These are phyloP conservation scores for Bombus sylvicola DNA, from an alignment of 1,140 invertebrate species.

Conservation along the genomic window DNA sequence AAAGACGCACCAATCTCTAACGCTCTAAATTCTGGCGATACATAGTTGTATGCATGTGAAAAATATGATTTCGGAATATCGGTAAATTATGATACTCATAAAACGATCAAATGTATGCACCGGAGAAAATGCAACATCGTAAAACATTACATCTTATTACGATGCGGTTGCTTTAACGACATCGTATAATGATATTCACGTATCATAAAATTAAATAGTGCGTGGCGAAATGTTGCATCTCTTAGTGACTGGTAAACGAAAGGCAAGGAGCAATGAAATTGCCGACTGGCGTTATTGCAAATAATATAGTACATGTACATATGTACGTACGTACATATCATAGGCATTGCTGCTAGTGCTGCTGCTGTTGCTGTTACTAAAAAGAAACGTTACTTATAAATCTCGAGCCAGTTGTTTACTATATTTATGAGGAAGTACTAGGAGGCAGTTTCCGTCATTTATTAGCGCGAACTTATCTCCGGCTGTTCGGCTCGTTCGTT, in stretches of 20 bases:
- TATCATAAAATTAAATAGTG: conserved; percentile 34
- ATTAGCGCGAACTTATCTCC: conserved; percentile 57
- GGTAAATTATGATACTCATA: not conserved
- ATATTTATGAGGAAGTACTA: conserved; percentile 41
- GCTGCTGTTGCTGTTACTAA: not conserved
- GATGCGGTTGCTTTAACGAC: conserved; percentile 1
- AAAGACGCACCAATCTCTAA: not conserved
- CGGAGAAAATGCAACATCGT: conserved; percentile 6
- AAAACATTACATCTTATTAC: conserved; percentile 47
- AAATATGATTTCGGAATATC: not conserved
- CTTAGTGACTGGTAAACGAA: not conserved
- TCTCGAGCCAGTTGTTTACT: conserved; percentile 33
- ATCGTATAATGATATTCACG: conserved; percentile 10
- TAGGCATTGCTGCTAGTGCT: not conserved
- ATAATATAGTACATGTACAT: conserved; percentile 6
- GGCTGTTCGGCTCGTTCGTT: conserved; percentile 49
- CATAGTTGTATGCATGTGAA: not conserved
- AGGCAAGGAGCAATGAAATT: not conserved
- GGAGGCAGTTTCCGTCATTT: conserved; percentile 54
- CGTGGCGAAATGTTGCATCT: conserved; percentile 22
- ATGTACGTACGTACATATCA: not conserved
- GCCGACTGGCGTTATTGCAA: not conserved
- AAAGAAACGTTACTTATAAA: conserved; percentile 25
- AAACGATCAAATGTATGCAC: not conserved
- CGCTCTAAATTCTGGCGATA: not conserved